Conservation (phyloP, 2,888 invertebrate species). For the Heliconius ismenius region DNA sequence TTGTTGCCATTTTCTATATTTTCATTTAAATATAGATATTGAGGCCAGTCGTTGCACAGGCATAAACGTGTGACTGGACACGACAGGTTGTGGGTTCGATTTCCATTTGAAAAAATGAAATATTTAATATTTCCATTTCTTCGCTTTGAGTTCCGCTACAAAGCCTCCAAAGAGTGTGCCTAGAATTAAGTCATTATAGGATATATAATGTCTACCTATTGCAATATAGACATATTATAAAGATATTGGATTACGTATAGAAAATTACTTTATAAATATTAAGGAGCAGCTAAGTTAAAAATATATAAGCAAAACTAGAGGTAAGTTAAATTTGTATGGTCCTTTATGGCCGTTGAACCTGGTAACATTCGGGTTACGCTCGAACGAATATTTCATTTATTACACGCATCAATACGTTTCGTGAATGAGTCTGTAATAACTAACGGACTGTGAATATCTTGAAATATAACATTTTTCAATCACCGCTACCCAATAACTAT, state of each 20-base stretch:
- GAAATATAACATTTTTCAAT: slow-evolving; percentile 30
- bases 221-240: neutral
- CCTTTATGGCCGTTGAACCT: slow-evolving; percentile 12
- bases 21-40: neutral
- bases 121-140: no score
- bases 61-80: no score
- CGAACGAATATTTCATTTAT: slow-evolving; percentile 34
- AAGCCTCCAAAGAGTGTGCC: no score
- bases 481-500: neutral
- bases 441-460: slow-evolving; percentile 38
- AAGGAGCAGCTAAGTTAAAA: no score
- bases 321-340: neutral
- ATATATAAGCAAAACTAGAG: neutral
- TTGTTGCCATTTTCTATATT: neutral
- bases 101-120: no score
- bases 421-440: slow-evolving; percentile 36
- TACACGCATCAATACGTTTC: slow-evolving; percentile 34
- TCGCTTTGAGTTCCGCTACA: no score
- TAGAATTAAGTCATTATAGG: no score
- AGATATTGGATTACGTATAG: neutral
- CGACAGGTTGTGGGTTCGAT: no score
- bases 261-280: neutral
- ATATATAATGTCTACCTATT: no score
- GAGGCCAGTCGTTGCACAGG: no score
- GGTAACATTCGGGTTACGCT: slow-evolving; percentile 39